Conservation (phyloP, 2,797 vertebrate genomes). For the Phoebastria nigripes region DNA sequence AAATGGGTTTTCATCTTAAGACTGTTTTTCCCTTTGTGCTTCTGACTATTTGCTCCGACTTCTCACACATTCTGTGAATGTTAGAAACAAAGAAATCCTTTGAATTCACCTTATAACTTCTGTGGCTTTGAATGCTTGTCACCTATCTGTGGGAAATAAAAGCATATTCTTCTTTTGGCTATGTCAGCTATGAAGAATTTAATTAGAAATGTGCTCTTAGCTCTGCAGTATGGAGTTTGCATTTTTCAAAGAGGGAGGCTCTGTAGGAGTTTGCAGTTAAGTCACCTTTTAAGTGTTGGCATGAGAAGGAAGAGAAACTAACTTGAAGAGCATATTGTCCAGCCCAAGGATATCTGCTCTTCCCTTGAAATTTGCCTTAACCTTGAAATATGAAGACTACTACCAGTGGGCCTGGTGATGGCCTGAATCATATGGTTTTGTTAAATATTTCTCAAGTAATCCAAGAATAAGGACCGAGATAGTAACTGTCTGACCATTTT, state of each 20-base stretch:
- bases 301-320: not conserved
- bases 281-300: not conserved
- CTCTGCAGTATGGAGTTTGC: not conserved
- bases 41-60: not conserved
- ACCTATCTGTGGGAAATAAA: not conserved
- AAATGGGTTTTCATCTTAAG: not conserved
- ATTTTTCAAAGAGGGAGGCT: not conserved
- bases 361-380: not conserved
- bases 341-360: not conserved
- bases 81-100: not conserved
- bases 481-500: not conserved
- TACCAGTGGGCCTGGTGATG: not conserved
- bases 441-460: not conserved
- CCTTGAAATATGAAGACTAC: not conserved
- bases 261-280: not conserved
- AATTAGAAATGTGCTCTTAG: not conserved
- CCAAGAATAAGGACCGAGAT: not conserved
- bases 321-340: not conserved
- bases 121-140: not conserved
- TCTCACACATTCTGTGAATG: not conserved
- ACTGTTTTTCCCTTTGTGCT: not conserved
- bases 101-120: not conserved
- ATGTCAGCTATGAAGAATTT: not conserved
- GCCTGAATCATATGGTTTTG: not conserved
- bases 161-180: not conserved